phyloP scores from a whole-genome alignment of 2,888 invertebrate species.

The Arrhopalites spinosus region DNA sequence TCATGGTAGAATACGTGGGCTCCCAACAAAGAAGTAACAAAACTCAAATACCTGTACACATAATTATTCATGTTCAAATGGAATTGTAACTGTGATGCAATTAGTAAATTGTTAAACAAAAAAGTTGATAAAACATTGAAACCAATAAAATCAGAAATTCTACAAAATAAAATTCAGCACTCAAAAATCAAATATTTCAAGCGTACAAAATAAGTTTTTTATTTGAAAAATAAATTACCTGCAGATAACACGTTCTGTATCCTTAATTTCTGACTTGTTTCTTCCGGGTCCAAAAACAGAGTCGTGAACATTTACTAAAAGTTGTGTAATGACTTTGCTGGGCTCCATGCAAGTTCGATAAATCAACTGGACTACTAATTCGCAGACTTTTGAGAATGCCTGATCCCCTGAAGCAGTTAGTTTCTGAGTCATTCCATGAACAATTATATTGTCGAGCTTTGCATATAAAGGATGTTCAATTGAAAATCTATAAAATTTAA shows the following conservation, averaged over 20 bases:
- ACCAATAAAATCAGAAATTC: not conserved
- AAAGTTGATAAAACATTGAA: not conserved
- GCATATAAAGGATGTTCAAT: slow-evolving; percentile 40
- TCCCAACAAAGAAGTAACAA: slow-evolving; percentile 47
- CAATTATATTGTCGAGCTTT: slow-evolving; percentile 41
- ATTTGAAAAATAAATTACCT: slow-evolving; percentile 25
- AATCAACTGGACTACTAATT: slow-evolving; percentile 47
- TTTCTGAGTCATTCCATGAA: slow-evolving; percentile 43
- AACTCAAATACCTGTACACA: slow-evolving; percentile 44
- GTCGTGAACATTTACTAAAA: slow-evolving; percentile 41
- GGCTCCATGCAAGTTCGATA: slow-evolving; percentile 51
- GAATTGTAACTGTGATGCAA: not conserved
- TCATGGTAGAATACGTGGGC: slow-evolving; percentile 52
- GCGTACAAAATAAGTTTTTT: too few species aligned
- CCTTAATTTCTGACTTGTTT: slow-evolving; percentile 32
- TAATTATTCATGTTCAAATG: not conserved
- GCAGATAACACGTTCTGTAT: slow-evolving; percentile 35
- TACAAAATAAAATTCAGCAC: too few species aligned
- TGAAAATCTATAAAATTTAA: slow-evolving; percentile 33
- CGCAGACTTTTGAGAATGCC: slow-evolving; percentile 43
- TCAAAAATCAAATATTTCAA: too few species aligned
- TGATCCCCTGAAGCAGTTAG: slow-evolving; percentile 37
- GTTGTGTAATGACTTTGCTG: slow-evolving; percentile 29
- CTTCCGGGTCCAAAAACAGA: slow-evolving; percentile 39
- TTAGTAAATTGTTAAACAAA: not conserved